These are phyloP conservation scores for Lota lota DNA, from an alignment of 2,113 vertebrate genomes.

Conservation along the genomic window DNA sequence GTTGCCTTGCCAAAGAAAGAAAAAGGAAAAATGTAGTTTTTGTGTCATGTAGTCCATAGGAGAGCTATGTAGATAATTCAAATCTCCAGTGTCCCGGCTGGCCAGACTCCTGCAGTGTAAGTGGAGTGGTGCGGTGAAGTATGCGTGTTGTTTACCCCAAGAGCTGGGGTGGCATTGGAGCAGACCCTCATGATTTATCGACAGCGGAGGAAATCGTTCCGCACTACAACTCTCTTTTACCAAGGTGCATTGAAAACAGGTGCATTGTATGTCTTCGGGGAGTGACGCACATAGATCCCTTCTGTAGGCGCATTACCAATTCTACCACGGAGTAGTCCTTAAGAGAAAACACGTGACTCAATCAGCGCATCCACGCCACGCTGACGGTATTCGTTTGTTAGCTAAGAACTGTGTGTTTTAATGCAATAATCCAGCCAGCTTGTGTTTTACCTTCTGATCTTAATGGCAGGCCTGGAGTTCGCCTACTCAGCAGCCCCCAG, in stretches of 20 bases:
- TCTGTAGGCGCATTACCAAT: not conserved
- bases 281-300: too few species aligned
- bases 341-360: not conserved
- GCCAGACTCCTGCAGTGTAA: not conserved
- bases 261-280: too few species aligned
- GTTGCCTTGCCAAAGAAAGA: too few species aligned
- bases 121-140: not conserved
- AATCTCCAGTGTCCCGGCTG: too few species aligned
- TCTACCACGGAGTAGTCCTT: not conserved
- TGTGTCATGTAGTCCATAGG: too few species aligned
- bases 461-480: slow-evolving; percentile 87
- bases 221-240: too few species aligned
- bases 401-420: not conserved
- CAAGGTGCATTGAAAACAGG: too few species aligned
- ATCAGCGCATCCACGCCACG: not conserved
- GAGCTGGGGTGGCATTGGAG: too few species aligned
- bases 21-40: too few species aligned
- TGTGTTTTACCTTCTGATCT: slow-evolving; percentile 11
- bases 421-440: not conserved
- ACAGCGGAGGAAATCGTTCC: too few species aligned
- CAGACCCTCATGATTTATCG: too few species aligned
- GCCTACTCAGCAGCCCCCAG: slow-evolving; percentile 95
- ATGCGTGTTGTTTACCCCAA: not conserved
- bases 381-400: not conserved
- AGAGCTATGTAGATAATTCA: too few species aligned